Conservation (phyloP, 2,888 invertebrate species). For the Dicranocentrus wangi region DNA sequence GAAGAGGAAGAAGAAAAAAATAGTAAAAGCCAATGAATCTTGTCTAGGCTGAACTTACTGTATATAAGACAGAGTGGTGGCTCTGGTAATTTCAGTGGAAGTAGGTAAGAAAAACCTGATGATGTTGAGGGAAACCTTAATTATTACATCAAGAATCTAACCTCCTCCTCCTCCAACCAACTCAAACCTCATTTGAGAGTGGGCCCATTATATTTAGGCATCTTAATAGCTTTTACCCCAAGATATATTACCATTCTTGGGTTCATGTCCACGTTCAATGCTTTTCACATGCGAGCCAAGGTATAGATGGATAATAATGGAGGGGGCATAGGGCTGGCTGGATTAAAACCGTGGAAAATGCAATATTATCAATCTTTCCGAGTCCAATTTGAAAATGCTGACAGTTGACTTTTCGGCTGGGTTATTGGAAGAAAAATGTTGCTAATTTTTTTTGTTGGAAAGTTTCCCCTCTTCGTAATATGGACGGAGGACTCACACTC, state of each 20-base stretch:
- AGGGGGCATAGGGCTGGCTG: too few species aligned
- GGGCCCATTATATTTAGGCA: conserved; percentile 25
- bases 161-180: neutral
- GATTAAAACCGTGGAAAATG: neutral
- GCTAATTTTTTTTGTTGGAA: neutral
- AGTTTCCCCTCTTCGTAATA: too few species aligned
- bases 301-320: too few species aligned
- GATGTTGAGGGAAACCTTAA: conserved; percentile 57
- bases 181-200: conserved; percentile 27
- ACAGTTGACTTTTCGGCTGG: neutral
- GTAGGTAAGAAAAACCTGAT: conserved; percentile 8
- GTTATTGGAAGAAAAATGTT: neutral
- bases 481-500: too few species aligned
- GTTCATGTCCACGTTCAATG: neutral
- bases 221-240: conserved; percentile 6
- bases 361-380: conserved; percentile 12
- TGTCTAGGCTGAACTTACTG: conserved; percentile 6
- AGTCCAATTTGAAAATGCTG: conserved; percentile 9
- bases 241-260: conserved; percentile 19
- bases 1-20: conserved; percentile 27
- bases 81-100: too few species aligned
- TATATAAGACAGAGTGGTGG: too few species aligned
- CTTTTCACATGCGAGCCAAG: too few species aligned
- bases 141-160: conserved; percentile 49
- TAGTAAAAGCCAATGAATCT: conserved; percentile 49